Conservation (phyloP, 92 coral and sea anemone species). For the Epizoanthus rinbou region DNA sequence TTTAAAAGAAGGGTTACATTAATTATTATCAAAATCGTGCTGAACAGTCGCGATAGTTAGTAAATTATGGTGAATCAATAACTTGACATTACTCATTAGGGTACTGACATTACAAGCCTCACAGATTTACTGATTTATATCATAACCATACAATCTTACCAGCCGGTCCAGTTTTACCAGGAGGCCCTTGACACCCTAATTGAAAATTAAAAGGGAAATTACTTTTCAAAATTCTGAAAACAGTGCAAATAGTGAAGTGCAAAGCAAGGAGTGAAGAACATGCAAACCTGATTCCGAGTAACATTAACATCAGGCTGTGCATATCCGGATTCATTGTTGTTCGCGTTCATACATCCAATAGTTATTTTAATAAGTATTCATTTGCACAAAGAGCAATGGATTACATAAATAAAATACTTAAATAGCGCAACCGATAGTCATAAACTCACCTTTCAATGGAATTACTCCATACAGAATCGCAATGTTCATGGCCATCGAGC, state of each 20-base stretch:
- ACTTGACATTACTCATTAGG: background rate
- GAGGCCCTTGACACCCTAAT: slow-evolving; percentile 83
- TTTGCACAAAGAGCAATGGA: no score
- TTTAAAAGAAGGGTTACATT: background rate
- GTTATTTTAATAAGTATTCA: background rate
- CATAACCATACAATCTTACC: slow-evolving; percentile 36
- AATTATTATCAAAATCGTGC: background rate
- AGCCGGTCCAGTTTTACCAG: slow-evolving; percentile 72
- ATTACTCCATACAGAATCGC: slow-evolving; percentile 77
- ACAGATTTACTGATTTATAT: background rate
- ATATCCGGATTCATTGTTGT: no score
- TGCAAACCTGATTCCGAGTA: no score
- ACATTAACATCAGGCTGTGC: no score
- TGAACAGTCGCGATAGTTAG: no score
- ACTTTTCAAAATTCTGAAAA: background rate
- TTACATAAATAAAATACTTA: slow-evolving; percentile 5
- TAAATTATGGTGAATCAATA: no score
- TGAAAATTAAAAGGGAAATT: background rate
- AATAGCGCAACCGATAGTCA: background rate
- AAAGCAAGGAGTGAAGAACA: no score
- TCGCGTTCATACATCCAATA: no score
- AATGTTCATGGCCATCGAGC: slow-evolving; percentile 82
- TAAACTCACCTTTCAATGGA: slow-evolving; percentile 77
- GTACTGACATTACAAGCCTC: background rate
- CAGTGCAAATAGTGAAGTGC: no score